phyloP scores from a whole-genome alignment of 2,888 invertebrate species.

The Pachydiplax longipennis region DNA sequence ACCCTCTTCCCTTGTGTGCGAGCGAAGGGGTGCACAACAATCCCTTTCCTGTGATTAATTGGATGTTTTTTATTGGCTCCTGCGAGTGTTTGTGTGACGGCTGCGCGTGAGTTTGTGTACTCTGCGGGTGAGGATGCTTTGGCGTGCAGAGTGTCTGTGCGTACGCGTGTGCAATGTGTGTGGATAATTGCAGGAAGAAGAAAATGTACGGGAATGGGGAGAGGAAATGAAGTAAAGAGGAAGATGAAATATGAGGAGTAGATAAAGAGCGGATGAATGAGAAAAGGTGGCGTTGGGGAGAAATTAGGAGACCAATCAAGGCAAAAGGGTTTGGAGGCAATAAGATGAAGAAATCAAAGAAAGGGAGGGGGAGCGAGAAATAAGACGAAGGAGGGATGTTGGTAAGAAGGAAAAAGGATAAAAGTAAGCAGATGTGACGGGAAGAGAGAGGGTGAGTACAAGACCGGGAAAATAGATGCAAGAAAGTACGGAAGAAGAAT shows the following conservation, averaged over 20 bases:
- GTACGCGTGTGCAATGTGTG: neutral
- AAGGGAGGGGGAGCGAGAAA: no score
- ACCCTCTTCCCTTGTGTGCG: neutral
- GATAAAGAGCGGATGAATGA: neutral
- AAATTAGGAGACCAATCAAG: no score
- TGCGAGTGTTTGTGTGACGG: neutral
- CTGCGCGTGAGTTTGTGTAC: neutral
- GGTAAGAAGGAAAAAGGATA: no score
- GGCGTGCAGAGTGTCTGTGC: neutral
- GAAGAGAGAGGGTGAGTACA: no score
- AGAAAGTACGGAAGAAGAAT: no score
- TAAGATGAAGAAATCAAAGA: no score
- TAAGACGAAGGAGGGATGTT: no score
- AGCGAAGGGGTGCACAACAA: neutral
- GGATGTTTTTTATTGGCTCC: neutral
- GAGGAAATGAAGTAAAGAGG: neutral
- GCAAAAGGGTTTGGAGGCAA: no score
- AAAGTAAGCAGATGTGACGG: no score
- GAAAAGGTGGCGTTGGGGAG: neutral
- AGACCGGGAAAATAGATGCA: no score
- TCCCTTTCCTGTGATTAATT: neutral
- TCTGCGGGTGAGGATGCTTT: neutral
- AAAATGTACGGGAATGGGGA: neutral
- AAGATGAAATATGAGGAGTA: neutral
- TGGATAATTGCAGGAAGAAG: neutral